Evolutionary conservation across 2,888 invertebrate genomes (phyloP), one percentile per base, ranked within the genome.

Genomic region (Teleogryllus oceanicus): DNA sequence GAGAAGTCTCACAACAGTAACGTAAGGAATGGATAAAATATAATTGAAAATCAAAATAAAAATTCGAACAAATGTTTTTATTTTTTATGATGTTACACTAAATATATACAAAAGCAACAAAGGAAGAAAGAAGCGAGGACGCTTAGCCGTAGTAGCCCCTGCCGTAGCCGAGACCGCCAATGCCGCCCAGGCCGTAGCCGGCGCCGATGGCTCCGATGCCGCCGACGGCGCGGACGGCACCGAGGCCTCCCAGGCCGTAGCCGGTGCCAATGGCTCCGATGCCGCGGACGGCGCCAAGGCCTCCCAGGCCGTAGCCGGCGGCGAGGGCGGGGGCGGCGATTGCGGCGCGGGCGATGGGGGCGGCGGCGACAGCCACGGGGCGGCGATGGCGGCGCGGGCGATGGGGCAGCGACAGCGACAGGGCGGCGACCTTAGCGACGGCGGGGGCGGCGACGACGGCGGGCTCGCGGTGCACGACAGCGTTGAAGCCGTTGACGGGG

Each of bases 241-340:
- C 74, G n/a, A 79, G 78, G 21, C 21, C 21, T 21, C 21, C 37
- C 37, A 37, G 37, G 5, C 37, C 37, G 37, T 37, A 37, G 37
- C 37, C 37, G 37, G 37, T 5, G 37, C 37, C 37, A 5, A 5
- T 51, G 18, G 37, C 76, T 78, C 24, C 49, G 50, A 20, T 37
- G 74, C 77, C 49, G 37, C 37, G 37, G 37, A 37, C 37, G 76
- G 76, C 62, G 18, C 76, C 74, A 11, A 79, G 78, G 50, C 74
- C 49, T 49, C 62, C 81, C 24, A 50, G 77, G 51, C 49, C 78
- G 79, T 82, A 82, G 50, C 78, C 78, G 77, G 78, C 80, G 81
- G 79, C 79, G 75, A 81, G 80, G 24, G 78, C 78, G 77, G 78
- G 81, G 81, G 78, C 79, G 74, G 81, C 80, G 24, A 78, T 79